phyloP scores from a whole-genome alignment of 2,888 invertebrate species.

The Latheticus oryzae region DNA sequence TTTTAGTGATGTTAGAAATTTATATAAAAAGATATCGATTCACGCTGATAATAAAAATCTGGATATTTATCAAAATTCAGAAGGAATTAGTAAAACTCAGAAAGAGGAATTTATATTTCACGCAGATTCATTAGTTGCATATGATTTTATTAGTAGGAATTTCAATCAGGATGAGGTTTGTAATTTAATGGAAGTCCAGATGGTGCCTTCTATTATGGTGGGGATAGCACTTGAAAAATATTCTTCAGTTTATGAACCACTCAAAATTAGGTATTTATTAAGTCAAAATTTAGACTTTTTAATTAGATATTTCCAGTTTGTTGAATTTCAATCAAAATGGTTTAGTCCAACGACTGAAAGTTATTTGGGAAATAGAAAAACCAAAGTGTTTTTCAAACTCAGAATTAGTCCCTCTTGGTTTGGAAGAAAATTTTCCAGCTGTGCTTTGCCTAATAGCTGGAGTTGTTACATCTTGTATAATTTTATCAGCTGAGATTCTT shows the following conservation, averaged over 20 bases:
- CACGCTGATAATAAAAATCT: background rate
- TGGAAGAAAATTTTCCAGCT: constrained; percentile 41
- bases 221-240: constrained; percentile 60
- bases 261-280: constrained; percentile 45
- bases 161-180: constrained; percentile 65
- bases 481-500: constrained; percentile 26
- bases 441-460: constrained; percentile 42
- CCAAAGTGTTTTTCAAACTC: constrained; percentile 43
- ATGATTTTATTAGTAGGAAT: constrained; percentile 54
- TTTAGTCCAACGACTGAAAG: constrained; percentile 35
- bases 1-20: background rate
- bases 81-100: constrained; percentile 62
- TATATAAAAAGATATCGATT: constrained; percentile 1
- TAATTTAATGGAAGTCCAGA: constrained; percentile 58
- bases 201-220: constrained; percentile 48
- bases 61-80: constrained; percentile 39
- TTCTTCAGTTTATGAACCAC: constrained; percentile 49
- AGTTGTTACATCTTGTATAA: constrained; percentile 9
- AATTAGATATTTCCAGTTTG: constrained; percentile 47
- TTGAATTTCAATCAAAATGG: constrained; percentile 49
- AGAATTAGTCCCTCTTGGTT: constrained; percentile 40
- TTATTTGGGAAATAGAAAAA: constrained; percentile 37
- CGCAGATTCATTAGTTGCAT: constrained; percentile 64
- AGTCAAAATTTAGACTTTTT: constrained; percentile 1
- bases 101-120: constrained; percentile 67